Evolutionary conservation across 2,113 vertebrate species (phyloP), one percentile per base, ranked within the genome.

Genomic region (Sinocyclocheilus anshuiensis): DNA sequence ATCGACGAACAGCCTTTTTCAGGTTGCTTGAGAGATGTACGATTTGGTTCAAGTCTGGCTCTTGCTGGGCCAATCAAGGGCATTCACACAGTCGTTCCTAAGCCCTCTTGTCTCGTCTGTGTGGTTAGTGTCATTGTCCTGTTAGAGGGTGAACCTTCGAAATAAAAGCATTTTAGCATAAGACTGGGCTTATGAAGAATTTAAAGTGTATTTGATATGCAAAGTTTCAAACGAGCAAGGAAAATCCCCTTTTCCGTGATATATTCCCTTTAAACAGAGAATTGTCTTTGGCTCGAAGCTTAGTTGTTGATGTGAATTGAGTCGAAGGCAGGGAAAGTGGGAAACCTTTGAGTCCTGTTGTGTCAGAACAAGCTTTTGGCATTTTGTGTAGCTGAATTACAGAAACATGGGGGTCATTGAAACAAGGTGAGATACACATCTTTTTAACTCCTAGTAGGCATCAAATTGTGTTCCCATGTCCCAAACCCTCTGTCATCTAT

Each of bases 401-500:
- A 33, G 48, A 77, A 77, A 79, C 53, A 79, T 20, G 42, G 20
- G 77, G 75, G 77, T 79, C 29, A 1, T 26, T 79, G 53, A 57
- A 79, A 36, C 77, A 79, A 79, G 77, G 53, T 79, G 53, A 79
- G 53, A 57, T 29, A 2, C 29, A 22, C 77, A 78, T 78, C 53
- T 57, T 78, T 78, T 39, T 36, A 77, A 15, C 48, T 77, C 24
- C 18, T 48, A 77, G 48, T 33, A 61, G 33, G 33, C 53, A 45
- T 45, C 53, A 42, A 10, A 36, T 59, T 61, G 77, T 39, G 50
- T 59, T 39, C 2, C 36, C 36, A 33, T 53, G 72, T 39, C 29
- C 45, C 26, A 50, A 80, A 57, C 83, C 61, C 24, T 61, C 50
- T 63, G 57, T 77, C 53, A 36, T 83, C 84, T 84, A 12, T 22